These are phyloP conservation scores for Arge pagana DNA, from an alignment of 2,888 invertebrate species.

Conservation along the genomic window DNA sequence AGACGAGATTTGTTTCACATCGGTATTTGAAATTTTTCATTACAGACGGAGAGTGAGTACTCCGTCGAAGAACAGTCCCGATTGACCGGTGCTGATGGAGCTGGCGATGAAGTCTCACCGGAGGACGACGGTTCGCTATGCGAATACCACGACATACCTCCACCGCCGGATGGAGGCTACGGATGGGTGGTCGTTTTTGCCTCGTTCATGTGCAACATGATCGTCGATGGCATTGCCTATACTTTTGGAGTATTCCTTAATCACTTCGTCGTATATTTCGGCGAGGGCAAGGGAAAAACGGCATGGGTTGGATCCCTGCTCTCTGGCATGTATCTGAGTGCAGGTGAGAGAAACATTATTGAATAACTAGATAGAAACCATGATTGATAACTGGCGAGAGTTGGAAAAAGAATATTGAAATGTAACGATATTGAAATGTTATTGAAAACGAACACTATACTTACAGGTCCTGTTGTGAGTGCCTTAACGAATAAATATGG, in stretches of 20 bases:
- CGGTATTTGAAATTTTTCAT: constrained; percentile 46
- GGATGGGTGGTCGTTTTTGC: constrained; percentile 95
- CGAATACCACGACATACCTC: constrained; percentile 79
- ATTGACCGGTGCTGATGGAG: constrained; percentile 71
- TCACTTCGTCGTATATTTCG: constrained; percentile 80
- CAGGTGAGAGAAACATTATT: constrained; percentile 68
- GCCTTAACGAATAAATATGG: constrained; percentile 96
- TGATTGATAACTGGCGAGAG: no score
- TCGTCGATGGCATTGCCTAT: constrained; percentile 98
- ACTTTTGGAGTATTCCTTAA: constrained; percentile 93
- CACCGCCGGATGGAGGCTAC: constrained; percentile 90
- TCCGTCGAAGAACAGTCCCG: constrained; percentile 84
- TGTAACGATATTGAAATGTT: no score
- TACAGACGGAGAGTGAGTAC: constrained; percentile 85
- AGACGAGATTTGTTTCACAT: background rate
- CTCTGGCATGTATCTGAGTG: constrained; percentile 93
- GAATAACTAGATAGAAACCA: no score
- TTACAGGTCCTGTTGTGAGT: constrained; percentile 87
- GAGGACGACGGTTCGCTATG: constrained; percentile 65
- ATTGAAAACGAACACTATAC: no score
- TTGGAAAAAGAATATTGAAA: no score
- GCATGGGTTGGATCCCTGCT: constrained; percentile 95
- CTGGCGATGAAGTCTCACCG: constrained; percentile 64
- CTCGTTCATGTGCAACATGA: constrained; percentile 96
- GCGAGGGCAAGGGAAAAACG: constrained; percentile 83